phyloP scores from a whole-genome alignment of 2,797 vertebrate genomes.

The Streptopelia turtur region DNA sequence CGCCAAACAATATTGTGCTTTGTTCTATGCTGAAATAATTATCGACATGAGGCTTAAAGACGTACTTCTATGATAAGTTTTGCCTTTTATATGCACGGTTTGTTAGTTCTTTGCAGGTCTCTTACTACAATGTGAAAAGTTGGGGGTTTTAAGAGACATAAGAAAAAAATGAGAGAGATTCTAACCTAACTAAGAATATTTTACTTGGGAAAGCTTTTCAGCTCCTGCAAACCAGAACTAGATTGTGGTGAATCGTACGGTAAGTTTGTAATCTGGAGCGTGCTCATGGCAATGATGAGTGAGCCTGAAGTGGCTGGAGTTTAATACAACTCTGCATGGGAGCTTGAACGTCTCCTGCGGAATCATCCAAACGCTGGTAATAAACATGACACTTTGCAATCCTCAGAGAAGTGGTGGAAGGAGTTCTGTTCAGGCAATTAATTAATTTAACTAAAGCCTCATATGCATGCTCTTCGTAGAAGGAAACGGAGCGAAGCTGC shows the following conservation, averaged over 20 bases:
- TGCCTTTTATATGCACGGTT: neutral
- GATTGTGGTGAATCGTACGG: neutral
- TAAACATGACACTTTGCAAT: neutral
- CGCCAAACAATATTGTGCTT: neutral
- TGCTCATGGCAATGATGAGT: neutral
- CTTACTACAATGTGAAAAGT: no score
- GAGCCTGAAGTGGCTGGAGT: neutral
- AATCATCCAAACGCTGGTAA: neutral
- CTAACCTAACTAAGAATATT: neutral
- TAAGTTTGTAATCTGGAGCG: neutral
- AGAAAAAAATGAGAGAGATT: neutral
- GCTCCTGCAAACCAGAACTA: neutral
- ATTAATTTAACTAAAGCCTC: neutral
- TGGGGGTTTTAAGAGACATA: no score
- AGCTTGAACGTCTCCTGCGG: neutral
- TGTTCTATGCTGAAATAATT: accelerated
- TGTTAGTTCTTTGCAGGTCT: neutral
- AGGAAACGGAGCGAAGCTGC: neutral
- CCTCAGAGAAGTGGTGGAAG: neutral
- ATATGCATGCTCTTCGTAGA: neutral
- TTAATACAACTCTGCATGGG: neutral
- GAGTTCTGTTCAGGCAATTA: neutral
- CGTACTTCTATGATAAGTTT: neutral
- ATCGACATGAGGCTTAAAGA: neutral
- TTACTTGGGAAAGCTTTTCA: neutral